phyloP scores from a whole-genome alignment of 2,888 invertebrate species.

The Ramazzottius varieornatus region DNA sequence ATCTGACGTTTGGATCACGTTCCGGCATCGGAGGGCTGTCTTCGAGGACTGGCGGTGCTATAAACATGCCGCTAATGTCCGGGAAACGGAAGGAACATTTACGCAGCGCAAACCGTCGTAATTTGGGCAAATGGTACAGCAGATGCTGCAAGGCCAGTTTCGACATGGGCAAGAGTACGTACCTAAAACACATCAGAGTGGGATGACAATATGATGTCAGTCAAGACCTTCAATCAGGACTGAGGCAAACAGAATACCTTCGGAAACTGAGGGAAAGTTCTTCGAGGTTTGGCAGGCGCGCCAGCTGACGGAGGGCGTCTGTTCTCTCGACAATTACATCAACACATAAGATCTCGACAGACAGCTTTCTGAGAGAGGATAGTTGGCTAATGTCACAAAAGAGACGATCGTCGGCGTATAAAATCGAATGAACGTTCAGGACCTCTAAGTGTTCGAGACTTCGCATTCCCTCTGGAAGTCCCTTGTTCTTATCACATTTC shows the following conservation, averaged over 20 bases:
- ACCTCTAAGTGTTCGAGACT: not conserved
- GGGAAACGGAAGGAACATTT: not conserved
- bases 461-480: not conserved
- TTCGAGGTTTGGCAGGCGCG: not conserved
- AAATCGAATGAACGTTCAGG: not conserved
- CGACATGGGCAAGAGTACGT: not conserved
- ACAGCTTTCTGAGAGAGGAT: not conserved
- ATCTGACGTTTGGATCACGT: too few species aligned
- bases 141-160: not conserved
- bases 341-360: not conserved
- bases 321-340: not conserved
- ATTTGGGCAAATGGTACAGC: slow-evolving; percentile 1
- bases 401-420: not conserved
- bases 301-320: not conserved
- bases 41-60: not conserved
- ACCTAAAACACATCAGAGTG: too few species aligned
- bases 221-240: too few species aligned
- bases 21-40: too few species aligned
- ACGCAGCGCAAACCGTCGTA: not conserved
- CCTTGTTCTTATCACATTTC: not conserved
- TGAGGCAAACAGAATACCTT: too few species aligned
- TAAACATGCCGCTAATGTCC: not conserved
- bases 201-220: too few species aligned
- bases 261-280: not conserved
- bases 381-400: not conserved